These are phyloP conservation scores for Trilocha varians DNA, from an alignment of 2,888 invertebrate genomes.

Conservation along the genomic window DNA sequence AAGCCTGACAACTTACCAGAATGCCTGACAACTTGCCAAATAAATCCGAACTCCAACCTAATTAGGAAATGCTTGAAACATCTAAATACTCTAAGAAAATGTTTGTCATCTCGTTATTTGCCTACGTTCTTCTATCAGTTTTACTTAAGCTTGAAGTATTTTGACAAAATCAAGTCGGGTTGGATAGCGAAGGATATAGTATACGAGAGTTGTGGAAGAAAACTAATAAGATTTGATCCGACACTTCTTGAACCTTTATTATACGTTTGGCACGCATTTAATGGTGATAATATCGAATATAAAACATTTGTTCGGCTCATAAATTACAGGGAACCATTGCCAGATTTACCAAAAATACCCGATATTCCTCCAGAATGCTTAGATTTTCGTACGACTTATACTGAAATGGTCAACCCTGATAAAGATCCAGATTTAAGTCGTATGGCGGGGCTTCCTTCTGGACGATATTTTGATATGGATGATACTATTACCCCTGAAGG, in stretches of 20 bases:
- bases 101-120: conserved; percentile 20
- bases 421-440: conserved; percentile 13
- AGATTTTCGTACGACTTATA: conserved; percentile 31
- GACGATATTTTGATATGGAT: conserved; percentile 30
- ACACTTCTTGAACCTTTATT: conserved; percentile 45
- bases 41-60: conserved; percentile 32
- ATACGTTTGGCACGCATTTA: conserved; percentile 35
- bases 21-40: conserved; percentile 24
- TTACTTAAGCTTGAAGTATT: conserved; percentile 25
- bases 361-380: conserved; percentile 23
- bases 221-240: conserved; percentile 36
- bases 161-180: conserved; percentile 35
- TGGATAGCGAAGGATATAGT: conserved; percentile 44
- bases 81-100: conserved; percentile 36
- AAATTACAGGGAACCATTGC: conserved; percentile 32
- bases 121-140: conserved; percentile 20
- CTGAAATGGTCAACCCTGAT: conserved; percentile 28
- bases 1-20: conserved; percentile 39
- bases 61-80: conserved; percentile 42
- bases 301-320: conserved; percentile 42
- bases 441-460: conserved; percentile 32
- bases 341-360: conserved; percentile 34
- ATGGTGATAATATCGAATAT: conserved; percentile 45
- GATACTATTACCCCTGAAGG: conserved; percentile 23
- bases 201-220: conserved; percentile 39